Conservation (phyloP, 53 echinoderm and acorn worm genomes). For the Hippasteria phrygiana region DNA sequence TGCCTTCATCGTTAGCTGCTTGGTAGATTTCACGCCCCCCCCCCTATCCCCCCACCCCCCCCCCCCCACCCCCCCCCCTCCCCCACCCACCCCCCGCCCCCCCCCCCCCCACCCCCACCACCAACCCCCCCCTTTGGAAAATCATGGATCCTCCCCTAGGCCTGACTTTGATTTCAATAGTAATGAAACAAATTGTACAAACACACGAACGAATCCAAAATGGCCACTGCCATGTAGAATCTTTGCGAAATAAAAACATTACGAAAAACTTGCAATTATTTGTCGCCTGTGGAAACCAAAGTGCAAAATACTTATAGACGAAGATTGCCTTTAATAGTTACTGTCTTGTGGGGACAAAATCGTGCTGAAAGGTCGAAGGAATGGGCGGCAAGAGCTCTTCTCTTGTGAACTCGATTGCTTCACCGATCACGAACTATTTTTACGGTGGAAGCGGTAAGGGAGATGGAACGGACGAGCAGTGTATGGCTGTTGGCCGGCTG, state of each 20-base stretch:
- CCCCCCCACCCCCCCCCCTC: too few relatives aligned
- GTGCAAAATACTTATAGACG: neutral
- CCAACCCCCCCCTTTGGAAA: neutral
- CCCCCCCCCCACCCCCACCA: too few relatives aligned
- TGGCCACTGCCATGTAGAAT: slow-evolving; percentile 30
- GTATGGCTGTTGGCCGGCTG: slow-evolving; percentile 42
- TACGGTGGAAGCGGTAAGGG: slow-evolving; percentile 37
- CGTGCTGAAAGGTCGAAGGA: neutral
- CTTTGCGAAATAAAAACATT: neutral
- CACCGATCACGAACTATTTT: slow-evolving; percentile 69
- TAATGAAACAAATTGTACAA: slow-evolving; percentile 43
- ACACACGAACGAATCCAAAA: slow-evolving; percentile 50
- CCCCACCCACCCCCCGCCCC: too few relatives aligned
- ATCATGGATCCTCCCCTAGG: too few relatives aligned
- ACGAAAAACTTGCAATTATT: neutral
- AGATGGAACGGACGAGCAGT: neutral
- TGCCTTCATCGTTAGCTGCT: too few relatives aligned
- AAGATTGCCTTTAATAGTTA: neutral
- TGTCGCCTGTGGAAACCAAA: neutral
- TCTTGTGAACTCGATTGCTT: slow-evolving; percentile 59
- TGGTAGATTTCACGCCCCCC: too few relatives aligned
- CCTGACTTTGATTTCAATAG: neutral
- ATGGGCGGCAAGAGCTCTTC: slow-evolving; percentile 67
- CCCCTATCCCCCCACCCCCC: too few relatives aligned
- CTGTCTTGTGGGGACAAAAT: neutral